Conservation (phyloP, 2,113 vertebrate species). For the Dasyornis broadbenti region DNA sequence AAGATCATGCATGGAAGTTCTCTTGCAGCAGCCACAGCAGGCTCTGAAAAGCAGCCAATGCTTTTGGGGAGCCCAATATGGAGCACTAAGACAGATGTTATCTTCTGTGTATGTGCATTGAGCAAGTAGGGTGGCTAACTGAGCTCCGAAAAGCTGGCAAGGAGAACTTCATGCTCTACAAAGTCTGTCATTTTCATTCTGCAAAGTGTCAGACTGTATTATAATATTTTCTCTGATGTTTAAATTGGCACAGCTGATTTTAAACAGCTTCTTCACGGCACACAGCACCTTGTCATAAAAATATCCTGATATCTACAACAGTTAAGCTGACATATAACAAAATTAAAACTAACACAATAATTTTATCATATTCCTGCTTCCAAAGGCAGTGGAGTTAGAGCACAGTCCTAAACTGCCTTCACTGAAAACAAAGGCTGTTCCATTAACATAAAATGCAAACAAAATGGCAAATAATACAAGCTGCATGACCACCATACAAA, state of each 20-base stretch:
- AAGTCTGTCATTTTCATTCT: conserved; percentile 1
- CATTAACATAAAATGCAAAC: neutral
- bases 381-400: neutral
- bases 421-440: neutral
- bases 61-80: neutral
- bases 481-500: neutral
- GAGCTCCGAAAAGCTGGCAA: conserved; percentile 19
- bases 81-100: neutral
- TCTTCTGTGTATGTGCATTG: neutral
- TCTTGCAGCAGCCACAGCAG: neutral
- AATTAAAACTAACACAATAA: conserved; percentile 2
- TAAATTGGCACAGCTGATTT: conserved; percentile 24
- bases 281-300: conserved; percentile 44
- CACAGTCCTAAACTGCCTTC: neutral
- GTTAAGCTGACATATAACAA: neutral
- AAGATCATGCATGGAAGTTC: neutral
- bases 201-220: conserved; percentile 7
- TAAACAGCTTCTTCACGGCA: conserved; percentile 18
- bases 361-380: neutral
- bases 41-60: too few species aligned
- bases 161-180: neutral
- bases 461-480: neutral
- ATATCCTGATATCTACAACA: neutral
- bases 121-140: neutral
- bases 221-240: conserved; percentile 3